Percentiles rank a stretch among this genome's conserved stretches.
These are phyloP conservation scores for Pimpla rufipes DNA, from an alignment of 2,888 invertebrate species.

Conservation along the genomic window DNA sequence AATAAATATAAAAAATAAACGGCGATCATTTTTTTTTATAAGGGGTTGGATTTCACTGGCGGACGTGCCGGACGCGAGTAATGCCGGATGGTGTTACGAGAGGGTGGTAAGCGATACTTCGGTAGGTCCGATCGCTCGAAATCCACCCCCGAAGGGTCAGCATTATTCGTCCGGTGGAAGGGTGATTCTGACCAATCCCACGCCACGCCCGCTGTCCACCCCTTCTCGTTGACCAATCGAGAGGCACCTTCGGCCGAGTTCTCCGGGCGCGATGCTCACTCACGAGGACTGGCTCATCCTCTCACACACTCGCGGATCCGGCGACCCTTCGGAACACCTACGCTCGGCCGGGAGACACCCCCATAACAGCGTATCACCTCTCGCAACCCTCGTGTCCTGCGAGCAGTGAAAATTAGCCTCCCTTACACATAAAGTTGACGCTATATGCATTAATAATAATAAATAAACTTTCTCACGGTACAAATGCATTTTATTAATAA, in stretches of 20 bases:
- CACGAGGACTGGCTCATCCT: slow-evolving; percentile 41
- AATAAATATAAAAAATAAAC: no score
- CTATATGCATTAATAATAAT: no score
- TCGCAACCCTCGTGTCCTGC: neutral
- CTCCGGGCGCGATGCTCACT: slow-evolving; percentile 53
- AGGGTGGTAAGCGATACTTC: slow-evolving; percentile 28
- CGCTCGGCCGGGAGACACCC: slow-evolving; percentile 48
- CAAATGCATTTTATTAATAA: no score
- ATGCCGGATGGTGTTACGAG: slow-evolving; percentile 23
- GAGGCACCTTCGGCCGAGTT: slow-evolving; percentile 68
- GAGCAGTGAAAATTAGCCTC: neutral
- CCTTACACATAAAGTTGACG: no score
- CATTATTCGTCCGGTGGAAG: slow-evolving; percentile 79
- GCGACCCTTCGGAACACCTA: slow-evolving; percentile 61
- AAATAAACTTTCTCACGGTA: no score
- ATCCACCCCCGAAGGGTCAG: slow-evolving; percentile 81
- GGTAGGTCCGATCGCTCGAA: slow-evolving; percentile 55
- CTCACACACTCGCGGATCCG: slow-evolving; percentile 16
- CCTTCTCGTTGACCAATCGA: slow-evolving; percentile 83
- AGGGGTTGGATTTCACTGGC: neutral
- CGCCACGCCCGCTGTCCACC: slow-evolving; percentile 79
- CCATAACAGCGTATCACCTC: slow-evolving; percentile 34
- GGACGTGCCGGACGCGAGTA: neutral
- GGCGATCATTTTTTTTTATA: no score
- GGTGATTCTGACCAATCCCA: slow-evolving; percentile 82